phyloP scores from a whole-genome alignment of 2,797 vertebrate genomes.

The Eospalax fontanierii region DNA sequence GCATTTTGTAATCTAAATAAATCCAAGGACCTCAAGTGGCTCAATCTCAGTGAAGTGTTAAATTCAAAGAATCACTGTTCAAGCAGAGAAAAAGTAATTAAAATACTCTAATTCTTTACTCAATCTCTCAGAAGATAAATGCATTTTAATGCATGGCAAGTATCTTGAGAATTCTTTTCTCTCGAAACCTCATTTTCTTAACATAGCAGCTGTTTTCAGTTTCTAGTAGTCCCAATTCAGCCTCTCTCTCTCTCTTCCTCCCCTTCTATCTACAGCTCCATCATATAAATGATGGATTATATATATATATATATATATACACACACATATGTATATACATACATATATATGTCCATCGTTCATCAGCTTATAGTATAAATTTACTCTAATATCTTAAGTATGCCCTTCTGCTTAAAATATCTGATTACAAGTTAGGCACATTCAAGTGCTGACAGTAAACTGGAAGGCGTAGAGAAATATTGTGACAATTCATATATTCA shows the following conservation, averaged over 20 bases:
- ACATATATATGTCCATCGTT: background rate
- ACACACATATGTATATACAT: too few relatives aligned
- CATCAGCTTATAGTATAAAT: background rate
- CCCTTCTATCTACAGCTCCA: too few relatives aligned
- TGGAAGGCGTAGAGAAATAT: background rate
- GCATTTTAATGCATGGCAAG: conserved; percentile 60
- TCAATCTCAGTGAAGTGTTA: conserved; percentile 43
- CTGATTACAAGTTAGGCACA: background rate
- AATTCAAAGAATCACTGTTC: conserved; percentile 63
- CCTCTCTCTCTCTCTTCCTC: background rate
- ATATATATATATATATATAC: background rate
- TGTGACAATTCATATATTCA: conserved; percentile 49
- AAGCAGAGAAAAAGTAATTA: conserved; percentile 65
- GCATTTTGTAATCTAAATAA: background rate
- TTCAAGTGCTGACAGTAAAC: background rate
- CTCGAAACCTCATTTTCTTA: background rate
- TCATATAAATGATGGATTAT: too few relatives aligned
- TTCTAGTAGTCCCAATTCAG: background rate
- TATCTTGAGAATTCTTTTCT: conserved; percentile 61
- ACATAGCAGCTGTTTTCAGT: conserved; percentile 38
- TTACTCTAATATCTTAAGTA: background rate
- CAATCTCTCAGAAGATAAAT: conserved; percentile 67
- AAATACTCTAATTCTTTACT: conserved; percentile 62
- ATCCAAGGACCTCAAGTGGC: background rate
- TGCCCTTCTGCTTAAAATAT: conserved; percentile 8